Evolutionary conservation across 1,140 invertebrate species (phyloP).

Genomic region (Panagrolaimus sp.): DNA sequence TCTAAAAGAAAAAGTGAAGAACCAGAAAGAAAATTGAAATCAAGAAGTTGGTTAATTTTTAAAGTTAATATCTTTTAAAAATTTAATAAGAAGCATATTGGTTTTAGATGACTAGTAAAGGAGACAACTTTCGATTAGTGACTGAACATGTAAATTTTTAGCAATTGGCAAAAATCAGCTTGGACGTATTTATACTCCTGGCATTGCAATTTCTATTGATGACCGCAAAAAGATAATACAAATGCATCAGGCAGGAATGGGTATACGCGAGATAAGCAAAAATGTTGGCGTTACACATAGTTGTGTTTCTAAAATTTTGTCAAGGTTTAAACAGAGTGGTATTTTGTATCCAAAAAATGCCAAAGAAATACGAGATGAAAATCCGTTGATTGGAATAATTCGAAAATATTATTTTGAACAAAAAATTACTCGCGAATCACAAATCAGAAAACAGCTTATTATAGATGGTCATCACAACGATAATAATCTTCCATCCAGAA

Average conservation of each 20-base stretch:
- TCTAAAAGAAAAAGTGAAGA: no score
- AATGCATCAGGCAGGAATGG: slow-evolving; percentile 53
- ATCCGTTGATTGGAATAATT: slow-evolving; percentile 51
- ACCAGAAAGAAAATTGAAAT: no score
- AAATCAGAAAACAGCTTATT: slow-evolving; percentile 56
- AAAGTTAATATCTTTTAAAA: no score
- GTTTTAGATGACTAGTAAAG: no score
- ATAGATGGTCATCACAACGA: slow-evolving; percentile 46
- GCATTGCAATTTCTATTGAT: slow-evolving; percentile 49
- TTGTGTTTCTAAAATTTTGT: slow-evolving; percentile 55
- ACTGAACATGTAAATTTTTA: no score
- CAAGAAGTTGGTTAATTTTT: no score
- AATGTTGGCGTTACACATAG: slow-evolving; percentile 54
- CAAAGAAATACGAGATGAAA: slow-evolving; percentile 50
- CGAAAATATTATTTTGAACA: slow-evolving; percentile 43
- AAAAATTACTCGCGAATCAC: slow-evolving; percentile 51
- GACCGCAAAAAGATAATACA: slow-evolving; percentile 51
- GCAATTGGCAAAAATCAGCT: no score
- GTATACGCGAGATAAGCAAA: slow-evolving; percentile 58
- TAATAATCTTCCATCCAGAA: slow-evolving; percentile 52
- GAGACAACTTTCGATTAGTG: no score
- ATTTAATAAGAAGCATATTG: no score
- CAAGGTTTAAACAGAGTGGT: slow-evolving; percentile 53
- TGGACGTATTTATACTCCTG: slow-evolving; percentile 50
- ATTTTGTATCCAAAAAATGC: slow-evolving; percentile 54